A percentile compares a stretch with the other conserved stretches of the same genome.
Evolutionary conservation across 2,888 invertebrate genomes (phyloP).

Genomic region (Ariolimax columbianus): DNA sequence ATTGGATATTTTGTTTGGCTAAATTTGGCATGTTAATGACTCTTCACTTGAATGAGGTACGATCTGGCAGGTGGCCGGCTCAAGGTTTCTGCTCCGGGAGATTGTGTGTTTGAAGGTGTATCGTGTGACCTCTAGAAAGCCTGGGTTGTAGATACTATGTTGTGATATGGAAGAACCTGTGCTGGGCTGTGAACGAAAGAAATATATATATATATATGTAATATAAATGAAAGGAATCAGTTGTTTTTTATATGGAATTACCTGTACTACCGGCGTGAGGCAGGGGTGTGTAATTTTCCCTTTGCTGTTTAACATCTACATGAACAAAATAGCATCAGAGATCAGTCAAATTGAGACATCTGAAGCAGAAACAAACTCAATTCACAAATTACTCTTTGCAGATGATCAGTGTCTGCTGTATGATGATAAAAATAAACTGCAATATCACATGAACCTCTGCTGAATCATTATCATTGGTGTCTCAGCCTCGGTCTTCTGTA

Average conservation of each 20-base stretch:
- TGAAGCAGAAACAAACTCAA: too few relatives aligned
- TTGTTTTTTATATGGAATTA: background rate
- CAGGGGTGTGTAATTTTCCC: too few relatives aligned
- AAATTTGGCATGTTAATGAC: slow-evolving; percentile 1
- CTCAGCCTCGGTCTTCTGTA: too few relatives aligned
- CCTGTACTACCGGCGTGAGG: background rate
- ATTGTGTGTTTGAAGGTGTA: slow-evolving; percentile 77
- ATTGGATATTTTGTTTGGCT: background rate
- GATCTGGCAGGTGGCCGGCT: background rate
- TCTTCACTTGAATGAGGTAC: slow-evolving; percentile 14
- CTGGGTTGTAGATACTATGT: slow-evolving; percentile 72
- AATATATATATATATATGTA: background rate
- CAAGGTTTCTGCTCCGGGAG: slow-evolving; percentile 57
- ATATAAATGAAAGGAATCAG: background rate
- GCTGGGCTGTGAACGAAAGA: slow-evolving; percentile 8
- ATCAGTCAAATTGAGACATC: too few relatives aligned
- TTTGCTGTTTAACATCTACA: too few relatives aligned
- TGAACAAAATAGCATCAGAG: too few relatives aligned
- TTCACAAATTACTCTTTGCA: too few relatives aligned
- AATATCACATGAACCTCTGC: too few relatives aligned
- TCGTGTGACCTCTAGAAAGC: slow-evolving; percentile 75
- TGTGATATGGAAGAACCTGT: slow-evolving; percentile 49
- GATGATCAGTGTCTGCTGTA: too few relatives aligned
- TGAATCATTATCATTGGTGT: too few relatives aligned
- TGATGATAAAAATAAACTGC: too few relatives aligned